Base-by-base conservation (phyloP, 2,888 invertebrate species). In the Euzophera pinguis region DNA sequence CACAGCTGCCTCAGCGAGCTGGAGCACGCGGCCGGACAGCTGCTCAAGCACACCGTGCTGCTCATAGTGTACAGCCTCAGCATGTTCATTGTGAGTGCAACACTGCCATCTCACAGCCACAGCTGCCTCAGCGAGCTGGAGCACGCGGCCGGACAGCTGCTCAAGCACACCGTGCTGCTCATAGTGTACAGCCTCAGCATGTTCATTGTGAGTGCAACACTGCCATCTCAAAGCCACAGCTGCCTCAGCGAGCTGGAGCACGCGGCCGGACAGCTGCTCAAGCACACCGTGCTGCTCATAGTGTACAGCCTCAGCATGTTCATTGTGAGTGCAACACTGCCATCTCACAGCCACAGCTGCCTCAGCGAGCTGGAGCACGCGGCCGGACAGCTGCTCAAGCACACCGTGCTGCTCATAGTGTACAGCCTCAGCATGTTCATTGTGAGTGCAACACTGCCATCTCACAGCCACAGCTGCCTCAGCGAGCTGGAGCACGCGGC, bases 351-450 rank as follows among this genome's bases (percentile, higher is more conserved):
- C 3, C 22, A 22, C 22, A 22, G 22, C 22, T n/a, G n/a, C n/a
- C n/a, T n/a, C n/a, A 22, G 5, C 22, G 22, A 22, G 22, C 22
- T 22, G 22, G 3, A 22, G 22, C 22, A 22, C 22, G 22, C 22
- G 16, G 88, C 86, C 52, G 93, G 93, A 4, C 96, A 97, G 76
- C 92, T 94, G 59, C 88, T 96, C 58, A 92, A 95, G 58, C 98
- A 98, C 75, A 93, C 96, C 29, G 94, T 97, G 27, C 91, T 98
- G 43, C 88, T 98, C 51, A 94, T 98, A 54, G 87, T 96, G 13
- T 91, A 97, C 58, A 90, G 94, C 51, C 93, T 95, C 63, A 95
- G 96, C 39, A 97, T 98, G 96, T 96, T 98, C 83, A 94, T 97
- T 73, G 97, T 97, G 77, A 92, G 94, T 92, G n/a, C n/a, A n/a